Conservation (phyloP, 2,113 vertebrate genomes). For the Mastomys natalensis region DNA sequence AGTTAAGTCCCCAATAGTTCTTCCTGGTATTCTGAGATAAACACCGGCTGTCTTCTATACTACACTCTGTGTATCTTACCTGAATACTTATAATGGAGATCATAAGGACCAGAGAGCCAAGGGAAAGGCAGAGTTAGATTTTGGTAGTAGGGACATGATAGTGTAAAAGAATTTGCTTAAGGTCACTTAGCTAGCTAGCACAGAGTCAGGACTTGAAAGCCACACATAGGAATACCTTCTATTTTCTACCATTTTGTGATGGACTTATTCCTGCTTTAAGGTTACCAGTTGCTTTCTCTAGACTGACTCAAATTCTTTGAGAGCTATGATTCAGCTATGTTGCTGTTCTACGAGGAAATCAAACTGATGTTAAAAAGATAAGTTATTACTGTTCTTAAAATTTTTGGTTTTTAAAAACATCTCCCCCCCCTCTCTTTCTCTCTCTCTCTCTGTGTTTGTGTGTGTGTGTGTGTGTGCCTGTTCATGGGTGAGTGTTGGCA, state of each 20-base stretch:
- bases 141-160: neutral
- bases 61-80: neutral
- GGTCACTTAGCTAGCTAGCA: neutral
- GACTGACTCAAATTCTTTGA: slow-evolving; percentile 11
- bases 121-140: neutral
- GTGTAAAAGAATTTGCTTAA: neutral
- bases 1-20: neutral
- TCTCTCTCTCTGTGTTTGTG: neutral
- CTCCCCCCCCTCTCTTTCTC: no score
- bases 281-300: neutral
- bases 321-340: neutral
- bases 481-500: neutral
- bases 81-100: neutral
- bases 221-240: neutral
- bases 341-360: neutral
- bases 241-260: neutral
- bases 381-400: neutral
- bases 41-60: neutral
- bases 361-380: neutral
- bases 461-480: neutral
- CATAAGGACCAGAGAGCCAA: neutral
- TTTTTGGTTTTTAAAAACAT: neutral
- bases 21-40: neutral
- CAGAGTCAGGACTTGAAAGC: neutral
- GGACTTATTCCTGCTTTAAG: slow-evolving; percentile 4